Evolutionary conservation across 1,140 invertebrate species (phyloP), one percentile per base, ranked within the genome.

Genomic region (Trypoxylus dichotomus): DNA sequence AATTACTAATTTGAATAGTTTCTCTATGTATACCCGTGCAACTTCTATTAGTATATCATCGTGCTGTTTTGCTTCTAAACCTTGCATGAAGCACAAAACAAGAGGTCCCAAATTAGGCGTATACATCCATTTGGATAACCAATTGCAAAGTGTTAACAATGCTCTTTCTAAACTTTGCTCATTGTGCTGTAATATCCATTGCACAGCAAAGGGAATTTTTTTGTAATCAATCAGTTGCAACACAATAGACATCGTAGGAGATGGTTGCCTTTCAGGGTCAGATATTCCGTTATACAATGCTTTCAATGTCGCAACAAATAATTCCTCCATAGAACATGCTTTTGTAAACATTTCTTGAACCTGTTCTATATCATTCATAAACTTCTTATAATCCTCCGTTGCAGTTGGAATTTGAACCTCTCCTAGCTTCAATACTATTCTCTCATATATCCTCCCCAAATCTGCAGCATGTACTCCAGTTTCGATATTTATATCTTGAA

Each of bases 181-280:
- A 27, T 88, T 87, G 24, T 85, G 86, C 29, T 85, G 79, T 15
- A 89, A 80, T 71, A 87, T 85, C 75, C 84, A 86, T 7, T 82
- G 77, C 1, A 90, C 89, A 1, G 87, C 88, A 60, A 84, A 83
- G n/a, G 82, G 82, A 60, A 89, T 82, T 78, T 27, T 77, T 24
- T 78, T 75, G 11, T 72, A 24, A 32, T 85, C 83, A 54, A 90
- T 89, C 3, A 90, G 78, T 54, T 90, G 85, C 29, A 91, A 85
- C 2, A 91, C 87, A 29, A 90, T 86, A 21, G 90, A 88, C 77
- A 91, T 85, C 0, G 89, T 89, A 27, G 87, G 88, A 0, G 88
- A 88, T 7, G 88, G 87, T 24, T 86, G 80, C 29, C 84, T 47
- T 74, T 80, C n/a, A 19, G 80, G 81, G 77, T 85, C 85, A 8